A percentile compares a stretch with the other conserved stretches of the same genome.
Conservation (phyloP, 2,797 vertebrate genomes). For the Hypotaenidia okinawae region DNA sequence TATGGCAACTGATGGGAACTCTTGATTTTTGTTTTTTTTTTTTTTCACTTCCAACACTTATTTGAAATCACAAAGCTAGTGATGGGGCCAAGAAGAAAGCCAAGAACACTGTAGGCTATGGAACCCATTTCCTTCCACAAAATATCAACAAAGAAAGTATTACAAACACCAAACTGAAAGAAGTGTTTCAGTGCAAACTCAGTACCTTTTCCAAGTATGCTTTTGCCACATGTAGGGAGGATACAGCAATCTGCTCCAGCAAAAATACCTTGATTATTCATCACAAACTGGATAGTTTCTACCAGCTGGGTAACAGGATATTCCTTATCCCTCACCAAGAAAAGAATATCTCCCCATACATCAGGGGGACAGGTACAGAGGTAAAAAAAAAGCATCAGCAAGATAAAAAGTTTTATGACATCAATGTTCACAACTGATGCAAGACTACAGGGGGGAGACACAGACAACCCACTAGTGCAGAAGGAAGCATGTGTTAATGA, state of each 20-base stretch:
- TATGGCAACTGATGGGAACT: constrained; percentile 61
- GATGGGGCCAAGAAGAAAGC: not conserved
- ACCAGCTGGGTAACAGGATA: not conserved
- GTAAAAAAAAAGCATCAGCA: not conserved
- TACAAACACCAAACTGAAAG: not conserved
- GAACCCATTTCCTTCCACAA: not conserved
- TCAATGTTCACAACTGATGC: not conserved
- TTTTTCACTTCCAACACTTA: constrained; percentile 47
- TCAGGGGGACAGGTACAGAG: not conserved
- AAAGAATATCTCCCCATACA: not conserved
- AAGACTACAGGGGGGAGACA: not conserved
- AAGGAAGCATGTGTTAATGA: not conserved
- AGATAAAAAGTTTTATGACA: not conserved
- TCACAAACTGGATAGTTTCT: not conserved
- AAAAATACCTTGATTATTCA: not conserved
- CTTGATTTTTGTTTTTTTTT: constrained; percentile 25
- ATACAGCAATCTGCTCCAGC: not conserved
- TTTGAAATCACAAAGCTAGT: constrained; percentile 32
- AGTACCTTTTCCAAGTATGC: not conserved
- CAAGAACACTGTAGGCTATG: not conserved
- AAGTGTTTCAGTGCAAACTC: not conserved
- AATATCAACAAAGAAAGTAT: not conserved
- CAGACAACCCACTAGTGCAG: not conserved
- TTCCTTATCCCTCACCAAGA: not conserved
- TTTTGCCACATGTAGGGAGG: not conserved